Base-by-base conservation (phyloP, 2,113 vertebrate species). In the Gobiocypris rarus region DNA sequence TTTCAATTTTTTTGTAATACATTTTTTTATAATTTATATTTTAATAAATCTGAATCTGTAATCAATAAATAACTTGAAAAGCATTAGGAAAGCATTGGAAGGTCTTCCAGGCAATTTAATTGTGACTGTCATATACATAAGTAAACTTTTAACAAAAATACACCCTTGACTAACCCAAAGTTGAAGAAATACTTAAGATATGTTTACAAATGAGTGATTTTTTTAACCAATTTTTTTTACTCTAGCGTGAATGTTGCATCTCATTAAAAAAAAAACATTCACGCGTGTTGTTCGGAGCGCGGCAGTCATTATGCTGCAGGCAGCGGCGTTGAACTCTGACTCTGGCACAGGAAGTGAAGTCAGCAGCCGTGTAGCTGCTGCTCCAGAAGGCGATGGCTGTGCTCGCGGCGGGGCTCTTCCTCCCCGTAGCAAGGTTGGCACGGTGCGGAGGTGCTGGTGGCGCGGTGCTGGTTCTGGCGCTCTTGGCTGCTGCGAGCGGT, bases 401-500 rank as follows among this genome's bases (percentile, higher is more conserved):
- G 87, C 74, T 88, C 89, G 89, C 87, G 83, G 87, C 89, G 54
- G 3, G 15, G 17, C 82, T 73, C 89, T 84, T 83, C 75, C 84
- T 54, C 28, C 43, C 81, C 24, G 4, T 26, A 77, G 89, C 48
- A 82, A 90, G 90, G 93, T 95, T 97, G 96, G 96, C 96, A 96
- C 87, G 2, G 91, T 22, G 89, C 92, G 89, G 91, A 88, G 91
- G 92, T 91, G 91, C 52, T 92, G 93, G 84, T 90, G 86, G 92
- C 81, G 84, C 92, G 91, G 94, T 83, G 92, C 94, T 93, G 94
- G 94, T 92, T 95, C 90, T 89, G 81, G 84, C 90, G 13, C 92
- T 94, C 92, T 94, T 93, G 94, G 94, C 95, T 95, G 94, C 89
- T 93, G 95, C 92, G 95, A 94, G 91, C 92, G 91, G 95, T 96